A percentile compares a stretch with the other conserved stretches of the same genome.
Conservation (phyloP, 1,140 invertebrate species). For the Heliconius hermathena region DNA sequence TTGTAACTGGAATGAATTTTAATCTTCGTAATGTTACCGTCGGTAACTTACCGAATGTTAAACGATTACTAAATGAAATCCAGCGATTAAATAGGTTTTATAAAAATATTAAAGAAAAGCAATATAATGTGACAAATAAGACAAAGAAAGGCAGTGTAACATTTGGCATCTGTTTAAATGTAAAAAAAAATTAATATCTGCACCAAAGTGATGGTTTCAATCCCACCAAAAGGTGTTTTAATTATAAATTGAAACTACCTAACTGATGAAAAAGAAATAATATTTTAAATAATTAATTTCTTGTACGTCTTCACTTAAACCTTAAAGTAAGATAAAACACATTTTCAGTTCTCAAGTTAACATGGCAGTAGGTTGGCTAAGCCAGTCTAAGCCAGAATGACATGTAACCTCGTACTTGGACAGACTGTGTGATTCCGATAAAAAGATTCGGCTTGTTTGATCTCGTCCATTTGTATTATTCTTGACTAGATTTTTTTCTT, state of each 20-base stretch:
- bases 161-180: background rate
- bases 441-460: background rate
- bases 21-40: no score
- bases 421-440: conserved; percentile 6
- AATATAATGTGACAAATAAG: no score
- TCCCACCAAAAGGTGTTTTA: no score
- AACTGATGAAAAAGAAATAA: no score
- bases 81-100: background rate
- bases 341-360: background rate
- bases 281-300: background rate
- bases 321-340: background rate
- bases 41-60: no score
- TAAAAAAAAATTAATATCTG: no score
- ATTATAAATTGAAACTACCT: no score
- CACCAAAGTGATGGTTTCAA: no score
- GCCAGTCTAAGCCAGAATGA: background rate
- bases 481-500: background rate
- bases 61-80: no score
- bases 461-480: background rate
- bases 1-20: no score
- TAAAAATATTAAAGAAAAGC: no score
- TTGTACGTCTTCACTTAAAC: background rate
- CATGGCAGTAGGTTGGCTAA: conserved; percentile 5
- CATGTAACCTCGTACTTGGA: conserved; percentile 11
- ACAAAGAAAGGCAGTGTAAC: background rate